phyloP scores from a whole-genome alignment of 1,140 invertebrate genomes.

The Pseudomyrmex sp. region DNA sequence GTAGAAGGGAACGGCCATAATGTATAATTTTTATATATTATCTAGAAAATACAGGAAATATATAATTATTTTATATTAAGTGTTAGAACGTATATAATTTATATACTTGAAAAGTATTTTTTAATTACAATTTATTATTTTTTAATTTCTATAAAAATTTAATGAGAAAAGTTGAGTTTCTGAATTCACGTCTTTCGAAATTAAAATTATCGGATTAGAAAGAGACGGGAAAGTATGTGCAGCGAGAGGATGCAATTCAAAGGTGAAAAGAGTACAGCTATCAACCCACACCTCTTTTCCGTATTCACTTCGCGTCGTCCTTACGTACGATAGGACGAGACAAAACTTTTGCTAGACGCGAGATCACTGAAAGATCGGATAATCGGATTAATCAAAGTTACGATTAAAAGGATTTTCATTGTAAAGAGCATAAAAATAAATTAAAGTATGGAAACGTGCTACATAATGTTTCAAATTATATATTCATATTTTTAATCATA shows the following conservation, averaged over 20 bases:
- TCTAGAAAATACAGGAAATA: neutral
- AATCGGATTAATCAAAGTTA: conserved; percentile 77
- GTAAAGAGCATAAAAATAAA: neutral
- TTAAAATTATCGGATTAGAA: conserved; percentile 18
- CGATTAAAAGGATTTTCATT: conserved; percentile 62
- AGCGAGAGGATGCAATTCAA: neutral
- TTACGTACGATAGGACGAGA: conserved; percentile 30
- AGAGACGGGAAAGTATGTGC: neutral
- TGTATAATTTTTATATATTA: conserved; percentile 1
- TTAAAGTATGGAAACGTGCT: neutral
- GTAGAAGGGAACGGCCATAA: too few species aligned
- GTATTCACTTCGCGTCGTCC: conserved; percentile 25
- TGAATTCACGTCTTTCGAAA: neutral
- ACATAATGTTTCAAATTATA: neutral
- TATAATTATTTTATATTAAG: neutral
- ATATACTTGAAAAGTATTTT: too few species aligned
- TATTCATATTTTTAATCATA: neutral
- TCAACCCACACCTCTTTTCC: conserved; percentile 10
- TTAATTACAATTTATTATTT: too few species aligned
- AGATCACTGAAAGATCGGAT: conserved; percentile 75
- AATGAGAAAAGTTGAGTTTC: neutral
- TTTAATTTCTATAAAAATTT: neutral
- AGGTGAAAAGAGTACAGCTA: conserved; percentile 24
- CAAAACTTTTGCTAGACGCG: conserved; percentile 77
- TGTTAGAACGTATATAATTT: neutral